Evolutionary conservation across 2,797 vertebrate species (phyloP), one percentile per base, ranked within the genome.

Genomic region (Sebastes hubbsi): DNA sequence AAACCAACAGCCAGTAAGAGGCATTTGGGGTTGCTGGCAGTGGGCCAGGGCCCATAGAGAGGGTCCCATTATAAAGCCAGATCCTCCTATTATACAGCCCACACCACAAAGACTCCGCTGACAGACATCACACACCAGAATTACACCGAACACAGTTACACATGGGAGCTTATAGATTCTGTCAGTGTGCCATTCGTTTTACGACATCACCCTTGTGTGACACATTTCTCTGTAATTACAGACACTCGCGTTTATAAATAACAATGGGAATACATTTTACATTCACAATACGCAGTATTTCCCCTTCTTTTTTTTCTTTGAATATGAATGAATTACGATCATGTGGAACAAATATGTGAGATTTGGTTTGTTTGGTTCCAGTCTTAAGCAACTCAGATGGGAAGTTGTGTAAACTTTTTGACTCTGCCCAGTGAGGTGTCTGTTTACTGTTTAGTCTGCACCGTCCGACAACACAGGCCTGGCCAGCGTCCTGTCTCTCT

Each of bases 391-490:
- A 27, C 24, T 80, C 70, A 49, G 36, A 56, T 54, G 16, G 64
- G 59, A 18, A 32, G 18, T 58, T 67, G 6, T 75, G 71, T 88
- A 90, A 92, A 91, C 83, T 80, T 1, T 82, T 1, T 82, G 86
- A 78, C 88, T 77, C 18, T 42, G 66, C 72, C 72, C 72, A 24
- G 54, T 73, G 81, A 93, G 88, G 82, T 78, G 87, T 89, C 87
- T 89, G 88, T 91, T 92, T 85, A 84, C 86, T 92, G 91, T 94
- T 95, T 93, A 94, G 94, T 93, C 93, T 95, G 87, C 77, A 9
- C 55, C 74, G 13, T 76, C 65, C 20, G 60, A 89, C 90, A 80
- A 81, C 85, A 78, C 85, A 69, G 75, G 61, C 78, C 89, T 69
- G 77, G 79, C 80, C 73, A 52, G 55, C 5, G 75, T 83, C 80